Conservation (phyloP, 2,888 invertebrate genomes). For the Polydrusus tereticollis region DNA sequence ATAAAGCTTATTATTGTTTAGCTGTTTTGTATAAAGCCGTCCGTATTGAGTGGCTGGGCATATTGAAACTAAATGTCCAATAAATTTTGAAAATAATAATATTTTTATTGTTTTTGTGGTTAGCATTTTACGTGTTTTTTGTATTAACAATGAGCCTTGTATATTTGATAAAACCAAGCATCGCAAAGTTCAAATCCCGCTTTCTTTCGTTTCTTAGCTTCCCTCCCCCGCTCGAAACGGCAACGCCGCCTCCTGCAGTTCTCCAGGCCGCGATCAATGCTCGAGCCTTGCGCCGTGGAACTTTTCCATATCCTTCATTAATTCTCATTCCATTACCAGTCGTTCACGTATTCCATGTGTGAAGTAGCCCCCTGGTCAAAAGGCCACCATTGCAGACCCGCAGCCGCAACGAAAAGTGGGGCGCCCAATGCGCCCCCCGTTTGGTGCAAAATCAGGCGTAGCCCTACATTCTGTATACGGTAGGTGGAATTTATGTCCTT, state of each 20-base stretch:
- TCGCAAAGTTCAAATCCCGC: background rate
- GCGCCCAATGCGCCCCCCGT: conserved; percentile 51
- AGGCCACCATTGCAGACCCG: conserved; percentile 49
- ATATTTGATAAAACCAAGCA: background rate
- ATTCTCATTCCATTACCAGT: conserved; percentile 22
- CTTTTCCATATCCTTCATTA: conserved; percentile 24
- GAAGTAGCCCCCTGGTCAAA: conserved; percentile 33
- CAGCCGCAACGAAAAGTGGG: conserved; percentile 41
- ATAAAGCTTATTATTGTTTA: too few species aligned
- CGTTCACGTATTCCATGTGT: conserved; percentile 40
- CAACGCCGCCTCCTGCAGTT: conserved; percentile 23
- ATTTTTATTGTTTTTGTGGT: too few species aligned
- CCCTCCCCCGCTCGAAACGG: background rate
- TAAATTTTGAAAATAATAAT: too few species aligned
- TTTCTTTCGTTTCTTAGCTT: background rate
- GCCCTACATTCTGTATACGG: conserved; percentile 45
- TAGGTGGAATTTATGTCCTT: conserved; percentile 22
- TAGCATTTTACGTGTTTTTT: too few species aligned
- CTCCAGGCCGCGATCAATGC: conserved; percentile 43
- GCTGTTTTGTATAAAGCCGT: too few species aligned
- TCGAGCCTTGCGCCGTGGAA: conserved; percentile 30
- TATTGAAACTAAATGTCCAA: too few species aligned
- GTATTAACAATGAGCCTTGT: too few species aligned
- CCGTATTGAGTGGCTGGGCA: too few species aligned
- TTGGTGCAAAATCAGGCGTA: conserved; percentile 29